These are phyloP conservation scores for Mnemiopsis leidyi DNA, from an alignment of 37 sponge, comb jelly and placozoan species.

Conservation along the genomic window DNA sequence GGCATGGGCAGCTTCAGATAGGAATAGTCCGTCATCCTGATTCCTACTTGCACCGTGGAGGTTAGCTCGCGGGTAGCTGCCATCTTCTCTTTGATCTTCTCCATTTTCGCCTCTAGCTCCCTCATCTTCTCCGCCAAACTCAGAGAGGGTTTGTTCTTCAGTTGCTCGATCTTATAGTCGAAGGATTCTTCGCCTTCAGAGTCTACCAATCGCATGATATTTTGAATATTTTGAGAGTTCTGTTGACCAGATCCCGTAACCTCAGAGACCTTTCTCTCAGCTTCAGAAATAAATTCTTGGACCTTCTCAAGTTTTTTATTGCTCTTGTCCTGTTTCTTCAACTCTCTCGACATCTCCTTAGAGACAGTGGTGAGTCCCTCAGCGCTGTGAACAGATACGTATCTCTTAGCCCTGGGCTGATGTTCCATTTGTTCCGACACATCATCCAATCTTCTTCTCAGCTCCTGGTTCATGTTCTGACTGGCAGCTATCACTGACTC, in stretches of 20 bases:
- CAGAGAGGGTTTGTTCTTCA: not conserved
- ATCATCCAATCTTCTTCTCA: not conserved
- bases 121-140: conserved; percentile 52
- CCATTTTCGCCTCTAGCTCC: conserved; percentile 29
- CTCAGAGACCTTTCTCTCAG: not conserved
- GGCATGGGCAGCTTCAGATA: conserved; percentile 48
- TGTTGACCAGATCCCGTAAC: not conserved
- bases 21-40: not conserved
- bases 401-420: conserved; percentile 43
- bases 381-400: not conserved
- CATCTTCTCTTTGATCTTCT: conserved; percentile 13
- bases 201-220: not conserved
- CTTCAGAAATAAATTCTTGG: not conserved
- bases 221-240: not conserved
- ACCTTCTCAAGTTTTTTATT: not conserved
- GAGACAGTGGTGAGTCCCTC: not conserved
- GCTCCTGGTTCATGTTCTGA: not conserved
- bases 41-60: not conserved
- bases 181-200: not conserved
- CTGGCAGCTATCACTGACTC: not conserved
- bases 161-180: not conserved
- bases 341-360: not conserved
- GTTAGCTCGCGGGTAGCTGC: not conserved
- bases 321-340: not conserved
- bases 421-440: not conserved